Percentiles rank a stretch among this genome's conserved stretches.
These are phyloP conservation scores for Zosterops japonicus DNA, from an alignment of 2,113 vertebrate genomes.

Conservation along the genomic window DNA sequence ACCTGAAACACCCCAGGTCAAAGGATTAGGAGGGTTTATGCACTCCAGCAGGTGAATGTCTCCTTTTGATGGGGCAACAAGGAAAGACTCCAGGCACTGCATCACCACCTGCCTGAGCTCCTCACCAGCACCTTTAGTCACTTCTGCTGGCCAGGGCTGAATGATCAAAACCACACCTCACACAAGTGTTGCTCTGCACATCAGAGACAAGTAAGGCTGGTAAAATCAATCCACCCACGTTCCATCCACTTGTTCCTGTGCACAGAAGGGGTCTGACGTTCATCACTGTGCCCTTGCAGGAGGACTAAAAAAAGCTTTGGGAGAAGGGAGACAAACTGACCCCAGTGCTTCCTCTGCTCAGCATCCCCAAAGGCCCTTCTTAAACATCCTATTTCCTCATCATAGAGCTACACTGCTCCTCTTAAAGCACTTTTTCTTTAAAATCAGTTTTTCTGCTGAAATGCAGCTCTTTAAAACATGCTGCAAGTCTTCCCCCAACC, in stretches of 20 bases:
- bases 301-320: neutral
- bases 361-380: neutral
- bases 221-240: neutral
- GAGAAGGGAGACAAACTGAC: neutral
- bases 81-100: neutral
- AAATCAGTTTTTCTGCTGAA: neutral
- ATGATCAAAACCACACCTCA: neutral
- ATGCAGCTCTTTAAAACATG: neutral
- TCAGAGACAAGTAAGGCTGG: neutral
- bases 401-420: rapidly evolving
- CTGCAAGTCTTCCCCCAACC: neutral
- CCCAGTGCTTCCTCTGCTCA: neutral
- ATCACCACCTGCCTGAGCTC: neutral
- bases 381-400: neutral
- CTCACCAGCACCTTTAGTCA: neutral
- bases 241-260: neutral
- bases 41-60: too few relatives aligned
- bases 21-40: neutral
- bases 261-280: rapidly evolving
- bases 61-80: neutral
- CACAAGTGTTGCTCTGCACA: neutral
- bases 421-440: neutral
- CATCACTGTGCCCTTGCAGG: rapidly evolving
- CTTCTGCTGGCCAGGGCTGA: neutral
- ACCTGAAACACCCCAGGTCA: too few relatives aligned